phyloP scores from a whole-genome alignment of 2,797 vertebrate species.

The Amniataba percoides region DNA sequence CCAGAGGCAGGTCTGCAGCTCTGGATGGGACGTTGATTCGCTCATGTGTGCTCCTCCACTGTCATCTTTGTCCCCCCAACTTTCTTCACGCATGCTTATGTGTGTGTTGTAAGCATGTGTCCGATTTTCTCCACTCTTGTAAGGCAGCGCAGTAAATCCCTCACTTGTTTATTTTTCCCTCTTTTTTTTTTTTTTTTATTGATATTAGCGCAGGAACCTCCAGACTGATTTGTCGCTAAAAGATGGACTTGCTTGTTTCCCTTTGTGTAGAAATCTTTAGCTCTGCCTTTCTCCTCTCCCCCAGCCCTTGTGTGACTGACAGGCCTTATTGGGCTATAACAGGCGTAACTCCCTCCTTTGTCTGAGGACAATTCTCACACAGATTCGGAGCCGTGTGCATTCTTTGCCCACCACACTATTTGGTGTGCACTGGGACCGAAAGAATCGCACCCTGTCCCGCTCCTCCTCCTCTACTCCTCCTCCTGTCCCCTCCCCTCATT shows the following conservation, averaged over 20 bases:
- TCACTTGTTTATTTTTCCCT: constrained; percentile 92
- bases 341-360: constrained; percentile 99
- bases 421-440: constrained; percentile 96
- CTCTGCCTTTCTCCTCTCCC: constrained; percentile 93
- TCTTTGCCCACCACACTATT: constrained; percentile 96
- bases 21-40: constrained; percentile 6
- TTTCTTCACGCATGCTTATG: constrained; percentile 26
- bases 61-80: constrained; percentile 41
- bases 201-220: constrained; percentile 93
- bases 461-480: constrained; percentile 92
- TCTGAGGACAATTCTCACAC: constrained; percentile 98
- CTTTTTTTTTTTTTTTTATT: constrained; percentile 84
- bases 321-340: constrained; percentile 99
- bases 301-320: constrained; percentile 99
- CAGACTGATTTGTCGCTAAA: constrained; percentile 97
- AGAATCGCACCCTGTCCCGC: constrained; percentile 92
- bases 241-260: constrained; percentile 99
- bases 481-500: constrained; percentile 77
- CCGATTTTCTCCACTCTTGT: constrained; percentile 69
- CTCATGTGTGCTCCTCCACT: constrained; percentile 23
- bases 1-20: constrained; percentile 20
- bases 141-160: constrained; percentile 86
- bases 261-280: constrained; percentile 99
- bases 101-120: constrained; percentile 60
- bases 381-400: constrained; percentile 97